Evolutionary conservation across 2,113 vertebrate genomes (phyloP).

Genomic region (Aldabrachelys gigantea): DNA sequence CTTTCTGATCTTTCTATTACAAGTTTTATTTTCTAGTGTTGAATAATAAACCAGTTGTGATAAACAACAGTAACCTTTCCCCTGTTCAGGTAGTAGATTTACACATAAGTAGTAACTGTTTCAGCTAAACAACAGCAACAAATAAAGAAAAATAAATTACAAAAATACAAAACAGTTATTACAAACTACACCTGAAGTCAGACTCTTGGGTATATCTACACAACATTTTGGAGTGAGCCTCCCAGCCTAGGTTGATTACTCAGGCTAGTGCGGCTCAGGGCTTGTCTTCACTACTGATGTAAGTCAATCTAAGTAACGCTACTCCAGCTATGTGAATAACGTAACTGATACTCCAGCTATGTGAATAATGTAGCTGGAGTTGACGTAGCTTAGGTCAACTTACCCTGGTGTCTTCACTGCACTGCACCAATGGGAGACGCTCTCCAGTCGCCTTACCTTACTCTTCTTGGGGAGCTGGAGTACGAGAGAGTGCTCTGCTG

Average conservation of each 20-base stretch:
- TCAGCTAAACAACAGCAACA: constrained; percentile 9
- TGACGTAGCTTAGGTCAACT: no score
- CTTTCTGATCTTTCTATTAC: accelerated
- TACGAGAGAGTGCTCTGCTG: no score
- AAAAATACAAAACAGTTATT: neutral
- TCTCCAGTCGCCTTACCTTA: no score
- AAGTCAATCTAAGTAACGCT: no score
- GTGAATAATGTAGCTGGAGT: no score
- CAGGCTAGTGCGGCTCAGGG: no score
- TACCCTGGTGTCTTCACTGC: no score
- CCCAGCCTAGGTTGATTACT: neutral
- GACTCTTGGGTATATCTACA: neutral
- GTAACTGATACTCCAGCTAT: no score
- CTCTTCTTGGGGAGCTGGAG: no score
- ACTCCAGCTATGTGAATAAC: no score
- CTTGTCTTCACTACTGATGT: no score
- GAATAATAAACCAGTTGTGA: constrained; percentile 17
- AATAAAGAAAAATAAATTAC: constrained; percentile 18
- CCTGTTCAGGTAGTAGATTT: constrained; percentile 1
- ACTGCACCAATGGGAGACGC: no score
- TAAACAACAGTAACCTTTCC: neutral
- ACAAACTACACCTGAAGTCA: constrained; percentile 48
- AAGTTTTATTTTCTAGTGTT: neutral
- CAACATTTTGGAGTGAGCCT: neutral
- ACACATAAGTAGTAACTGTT: constrained; percentile 6